Evolutionary conservation across 2,113 vertebrate species (phyloP).

Genomic region (Anas platyrhynchos): DNA sequence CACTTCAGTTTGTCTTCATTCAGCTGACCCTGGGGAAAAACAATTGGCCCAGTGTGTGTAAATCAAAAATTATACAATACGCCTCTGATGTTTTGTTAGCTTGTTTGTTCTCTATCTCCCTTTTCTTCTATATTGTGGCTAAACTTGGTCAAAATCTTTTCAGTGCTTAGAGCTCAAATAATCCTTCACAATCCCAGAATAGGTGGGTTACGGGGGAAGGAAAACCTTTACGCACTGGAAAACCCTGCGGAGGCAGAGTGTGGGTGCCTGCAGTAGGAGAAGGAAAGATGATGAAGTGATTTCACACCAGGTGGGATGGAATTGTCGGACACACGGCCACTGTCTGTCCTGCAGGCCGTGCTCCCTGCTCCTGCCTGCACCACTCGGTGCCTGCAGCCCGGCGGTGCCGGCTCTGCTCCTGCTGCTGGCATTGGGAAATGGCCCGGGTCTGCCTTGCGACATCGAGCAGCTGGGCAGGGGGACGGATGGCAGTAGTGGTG

Average conservation of each 20-base stretch:
- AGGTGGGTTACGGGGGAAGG: background rate
- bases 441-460: background rate
- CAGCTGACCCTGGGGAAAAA: constrained; percentile 83
- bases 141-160: background rate
- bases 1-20: constrained; percentile 90
- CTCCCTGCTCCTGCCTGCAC: background rate
- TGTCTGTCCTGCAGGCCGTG: rapidly evolving
- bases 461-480: background rate
- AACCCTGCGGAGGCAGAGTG: background rate
- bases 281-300: background rate
- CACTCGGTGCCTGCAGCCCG: background rate
- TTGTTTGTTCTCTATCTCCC: background rate
- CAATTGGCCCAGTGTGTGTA: background rate
- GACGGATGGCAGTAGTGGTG: background rate
- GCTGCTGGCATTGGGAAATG: background rate
- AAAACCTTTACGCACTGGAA: background rate
- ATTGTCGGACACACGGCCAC: background rate
- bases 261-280: background rate
- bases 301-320: background rate
- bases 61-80: background rate
- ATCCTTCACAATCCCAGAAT: rapidly evolving
- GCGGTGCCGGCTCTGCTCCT: background rate
- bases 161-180: background rate
- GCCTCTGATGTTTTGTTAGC: rapidly evolving
- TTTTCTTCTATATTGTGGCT: background rate